Evolutionary conservation across 92 coral and sea anemone genomes (phyloP).

Genomic region (Isaurus tuberculatus): DNA sequence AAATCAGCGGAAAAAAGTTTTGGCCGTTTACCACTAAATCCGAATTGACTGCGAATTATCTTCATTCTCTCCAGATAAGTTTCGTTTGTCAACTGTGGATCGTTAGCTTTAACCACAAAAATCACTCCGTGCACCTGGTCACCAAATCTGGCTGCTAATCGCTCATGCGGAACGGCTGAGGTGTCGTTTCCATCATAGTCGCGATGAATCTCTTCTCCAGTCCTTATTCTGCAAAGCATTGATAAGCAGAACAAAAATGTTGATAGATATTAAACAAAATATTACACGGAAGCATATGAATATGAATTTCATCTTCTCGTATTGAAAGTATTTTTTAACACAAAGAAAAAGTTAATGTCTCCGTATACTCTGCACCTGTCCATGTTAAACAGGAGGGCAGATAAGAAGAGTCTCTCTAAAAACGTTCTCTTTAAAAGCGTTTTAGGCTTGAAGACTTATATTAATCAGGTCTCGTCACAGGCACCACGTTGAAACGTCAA

Average conservation of each 20-base stretch:
- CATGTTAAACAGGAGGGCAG: too few species aligned
- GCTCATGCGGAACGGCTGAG: constrained; percentile 1
- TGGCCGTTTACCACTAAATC: constrained; percentile 66
- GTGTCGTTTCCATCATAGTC: constrained; percentile 37
- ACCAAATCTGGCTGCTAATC: constrained; percentile 47
- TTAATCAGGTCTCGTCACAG: too few species aligned
- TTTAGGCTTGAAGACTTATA: too few species aligned
- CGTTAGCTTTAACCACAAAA: constrained; percentile 81
- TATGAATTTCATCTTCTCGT: too few species aligned
- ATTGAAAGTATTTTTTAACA: too few species aligned
- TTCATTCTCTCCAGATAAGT: constrained; percentile 64
- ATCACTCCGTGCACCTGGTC: constrained; percentile 80
- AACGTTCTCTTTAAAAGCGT: too few species aligned
- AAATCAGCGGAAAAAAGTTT: too few species aligned
- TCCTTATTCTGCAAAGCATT: constrained; percentile 52
- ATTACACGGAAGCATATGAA: neutral
- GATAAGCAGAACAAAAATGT: neutral
- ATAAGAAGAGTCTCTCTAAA: too few species aligned
- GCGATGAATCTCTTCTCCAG: constrained; percentile 62
- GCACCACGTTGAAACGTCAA: too few species aligned
- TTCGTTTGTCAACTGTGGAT: constrained; percentile 69
- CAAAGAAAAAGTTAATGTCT: too few species aligned
- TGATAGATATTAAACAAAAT: neutral
- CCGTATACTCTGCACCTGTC: too few species aligned
- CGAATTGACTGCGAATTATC: constrained; percentile 76